A percentile compares a stretch with the other conserved stretches of the same genome.
Conservation (phyloP, 2,797 vertebrate genomes). For the Fringilla coelebs region DNA sequence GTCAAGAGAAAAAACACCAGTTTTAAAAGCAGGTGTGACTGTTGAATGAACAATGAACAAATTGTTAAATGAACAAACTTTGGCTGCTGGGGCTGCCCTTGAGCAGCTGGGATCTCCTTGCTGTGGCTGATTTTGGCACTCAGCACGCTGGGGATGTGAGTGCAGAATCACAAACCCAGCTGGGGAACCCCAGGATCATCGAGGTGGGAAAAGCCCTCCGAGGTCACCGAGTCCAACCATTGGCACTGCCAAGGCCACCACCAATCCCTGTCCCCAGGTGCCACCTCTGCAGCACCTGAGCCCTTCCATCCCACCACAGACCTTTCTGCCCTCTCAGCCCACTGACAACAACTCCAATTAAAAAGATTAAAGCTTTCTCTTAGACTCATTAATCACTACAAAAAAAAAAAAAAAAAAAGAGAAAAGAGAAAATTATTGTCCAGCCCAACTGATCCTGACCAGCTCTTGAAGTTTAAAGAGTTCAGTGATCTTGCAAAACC, state of each 20-base stretch:
- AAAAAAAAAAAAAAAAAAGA: not conserved
- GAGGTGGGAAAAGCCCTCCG: not conserved
- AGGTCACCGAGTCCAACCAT: accelerated
- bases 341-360: not conserved
- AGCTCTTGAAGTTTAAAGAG: conserved; percentile 50
- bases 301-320: not conserved
- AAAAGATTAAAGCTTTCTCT: conserved; percentile 22
- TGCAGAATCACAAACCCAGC: not conserved
- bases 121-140: accelerated
- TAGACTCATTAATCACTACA: not conserved
- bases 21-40: not conserved
- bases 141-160: accelerated
- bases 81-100: not conserved
- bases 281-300: not conserved
- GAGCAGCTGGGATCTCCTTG: not conserved
- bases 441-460: conserved; percentile 9
- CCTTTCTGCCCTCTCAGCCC: not conserved
- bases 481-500: conserved; percentile 60
- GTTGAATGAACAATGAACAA: no score
- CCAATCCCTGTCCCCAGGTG: not conserved
- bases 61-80: not conserved
- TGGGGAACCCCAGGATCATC: not conserved
- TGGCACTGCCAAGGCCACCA: not conserved
- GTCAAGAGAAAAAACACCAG: not conserved
- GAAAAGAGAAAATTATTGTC: not conserved